Evolutionary conservation across 92 coral and sea anemone genomes (phyloP), one percentile per base, ranked within the genome.

Genomic region (Micromussa lordhowensis): DNA sequence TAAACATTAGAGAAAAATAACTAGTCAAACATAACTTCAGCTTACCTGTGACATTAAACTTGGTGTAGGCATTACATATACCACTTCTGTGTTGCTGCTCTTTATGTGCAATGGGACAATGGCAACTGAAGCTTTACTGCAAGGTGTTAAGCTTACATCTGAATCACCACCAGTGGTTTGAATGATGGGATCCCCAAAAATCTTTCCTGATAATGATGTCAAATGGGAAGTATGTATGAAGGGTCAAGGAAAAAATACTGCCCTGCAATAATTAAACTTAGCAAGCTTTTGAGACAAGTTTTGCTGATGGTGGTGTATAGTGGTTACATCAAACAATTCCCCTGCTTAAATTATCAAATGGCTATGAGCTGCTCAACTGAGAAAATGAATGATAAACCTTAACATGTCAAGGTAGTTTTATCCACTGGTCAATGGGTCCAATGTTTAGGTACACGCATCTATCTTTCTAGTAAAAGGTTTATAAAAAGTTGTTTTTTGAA

Each of bases 111-210:
- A 83, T 63, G 89, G 89, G 17, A 66, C 48, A 77, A 86, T 86
- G 9, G 89, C 78, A 17, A 86, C 83, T 44, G 89, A 86, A 48
- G 83, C 89, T 24, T 86, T 86, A 22, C 64, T 77, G 21, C 76
- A 61, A 77, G 89, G 83, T 29, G 89, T 86, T 48, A 76, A 86
- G 77, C 82, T 77, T 32, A 64, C 54, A 77, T 86, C 89, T 24
- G 89, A 86, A 6, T 86, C 89, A 26, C 76, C 54, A 48, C 77
- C 53, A 58, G 55, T 48, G 77, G 21, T 63, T 19, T 77, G 63
- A 40, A 26, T 13, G n/a, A 66, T 63, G 7, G 89, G 89, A 34
- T 53, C 77, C n/a, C 88, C 89, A 5, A 86, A 66, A 19, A 86
- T 77, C 68, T 63, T 86, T 21, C 11, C 32, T 40, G 76, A 77